Base-by-base conservation (phyloP, 2,797 vertebrate species). In the Peromyscus eremicus region DNA sequence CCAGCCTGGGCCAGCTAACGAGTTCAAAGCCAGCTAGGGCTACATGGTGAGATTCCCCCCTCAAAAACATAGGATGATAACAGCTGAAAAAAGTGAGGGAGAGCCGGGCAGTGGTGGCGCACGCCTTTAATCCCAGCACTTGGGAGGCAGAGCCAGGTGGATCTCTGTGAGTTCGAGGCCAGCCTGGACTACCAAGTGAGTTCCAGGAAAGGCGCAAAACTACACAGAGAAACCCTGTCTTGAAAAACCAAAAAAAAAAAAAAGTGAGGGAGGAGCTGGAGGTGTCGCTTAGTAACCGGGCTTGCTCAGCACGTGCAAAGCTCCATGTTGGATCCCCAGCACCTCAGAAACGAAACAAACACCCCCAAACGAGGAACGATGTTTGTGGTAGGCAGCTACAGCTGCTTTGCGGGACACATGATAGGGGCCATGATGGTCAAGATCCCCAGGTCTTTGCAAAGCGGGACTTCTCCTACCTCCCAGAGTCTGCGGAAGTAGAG, bases 401-500 rank as follows among this genome's bases (percentile, higher is more conserved):
- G 57, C 64, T n/a, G 29, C 79, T 82, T 89, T 46, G 40, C 37
- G n/a, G 81, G 21, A 94, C 64, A 40, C 3, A 13, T 29, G 49
- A 23, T 32, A n/a, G 70, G 23, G 34, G 73, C 40, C 21, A 5
- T 52, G 64, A 32, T 40, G 68, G 64, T 57, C 52, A 60, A 21
- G 90, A 32, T 10, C 73, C 57, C 81, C 60, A 55, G 62, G 62
- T 96, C 87, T 93, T 93, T 66, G 21, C 16, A 71, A 55, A 75
- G 23, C 5, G 29, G 83, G 86, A 70, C 12, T 43, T 92, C 71
- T 95, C 97, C 76, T 97, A 98, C 98, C 97, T 98, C 97, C 98
- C 98, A 98, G 62, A 98, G 97, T 4, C 96, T 93, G n/a, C 95
- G 92, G 96, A 98, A 98, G 96, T 97, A 98, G 70, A 98, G 98